Evolutionary conservation across 1,140 invertebrate genomes (phyloP).

Genomic region (Tetragnatha versicolor): DNA sequence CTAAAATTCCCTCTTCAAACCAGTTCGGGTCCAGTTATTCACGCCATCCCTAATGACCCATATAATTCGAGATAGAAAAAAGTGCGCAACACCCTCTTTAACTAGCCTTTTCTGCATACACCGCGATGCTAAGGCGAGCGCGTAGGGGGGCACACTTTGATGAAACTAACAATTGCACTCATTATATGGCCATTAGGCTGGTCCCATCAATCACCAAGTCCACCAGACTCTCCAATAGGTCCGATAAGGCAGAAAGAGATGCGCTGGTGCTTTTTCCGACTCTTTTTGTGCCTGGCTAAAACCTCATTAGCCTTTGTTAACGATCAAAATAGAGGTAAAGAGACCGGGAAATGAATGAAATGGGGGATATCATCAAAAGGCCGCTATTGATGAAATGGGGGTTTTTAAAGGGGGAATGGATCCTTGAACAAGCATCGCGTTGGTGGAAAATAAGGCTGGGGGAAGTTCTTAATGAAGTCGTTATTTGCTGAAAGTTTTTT

Average conservation of each 20-base stretch:
- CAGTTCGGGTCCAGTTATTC: too few relatives aligned
- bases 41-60: constrained; percentile 1
- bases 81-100: background rate
- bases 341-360: background rate
- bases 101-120: background rate
- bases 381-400: constrained; percentile 16
- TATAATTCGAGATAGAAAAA: background rate
- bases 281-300: constrained; percentile 36
- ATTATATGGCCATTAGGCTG: constrained; percentile 31
- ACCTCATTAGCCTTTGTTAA: constrained; percentile 39
- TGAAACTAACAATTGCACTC: constrained; percentile 14
- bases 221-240: constrained; percentile 2
- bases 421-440: too few relatives aligned
- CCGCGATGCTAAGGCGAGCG: background rate
- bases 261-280: constrained; percentile 5
- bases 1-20: too few relatives aligned
- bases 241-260: constrained; percentile 13
- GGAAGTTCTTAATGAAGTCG: too few relatives aligned
- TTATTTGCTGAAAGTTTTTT: too few relatives aligned
- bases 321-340: constrained; percentile 4
- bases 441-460: too few relatives aligned
- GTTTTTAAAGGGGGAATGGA: too few relatives aligned
- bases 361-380: constrained; percentile 15
- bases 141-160: background rate
- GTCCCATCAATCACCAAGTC: constrained; percentile 18